Conservation (phyloP, 2,113 vertebrate genomes). For the Siphamia tubifer region DNA sequence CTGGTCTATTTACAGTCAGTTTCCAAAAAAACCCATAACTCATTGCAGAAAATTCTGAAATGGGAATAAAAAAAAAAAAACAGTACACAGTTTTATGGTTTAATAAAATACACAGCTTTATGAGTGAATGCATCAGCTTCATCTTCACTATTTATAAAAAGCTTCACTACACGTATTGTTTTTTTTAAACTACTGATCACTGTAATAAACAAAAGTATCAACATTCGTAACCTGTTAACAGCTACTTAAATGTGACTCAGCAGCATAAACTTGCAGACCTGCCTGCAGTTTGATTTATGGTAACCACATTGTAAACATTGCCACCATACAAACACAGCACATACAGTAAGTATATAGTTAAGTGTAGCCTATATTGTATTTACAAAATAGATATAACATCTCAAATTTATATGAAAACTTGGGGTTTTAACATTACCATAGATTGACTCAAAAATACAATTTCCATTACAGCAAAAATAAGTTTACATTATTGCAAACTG, state of each 20-base stretch:
- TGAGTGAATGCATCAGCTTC: not conserved
- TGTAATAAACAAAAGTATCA: not conserved
- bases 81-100: not conserved
- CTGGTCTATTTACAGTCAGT: not conserved
- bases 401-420: constrained; percentile 50
- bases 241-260: constrained; percentile 2
- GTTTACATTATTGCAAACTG: constrained; percentile 21
- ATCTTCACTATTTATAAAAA: constrained; percentile 1
- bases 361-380: constrained; percentile 47
- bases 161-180: not conserved
- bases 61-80: constrained; percentile 1
- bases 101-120: constrained; percentile 25
- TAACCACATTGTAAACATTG: constrained; percentile 43
- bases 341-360: too few relatives aligned
- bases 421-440: constrained; percentile 30
- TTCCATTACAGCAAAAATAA: constrained; percentile 12
- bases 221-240: not conserved
- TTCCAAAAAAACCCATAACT: not conserved
- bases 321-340: constrained; percentile 33
- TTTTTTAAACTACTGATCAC: not conserved
- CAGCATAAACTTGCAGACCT: constrained; percentile 29
- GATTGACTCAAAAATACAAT: constrained; percentile 11
- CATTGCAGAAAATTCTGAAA: not conserved
- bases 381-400: constrained; percentile 38
- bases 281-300: constrained; percentile 60